phyloP scores from a whole-genome alignment of 2,113 vertebrate genomes.

The Mohoua ochrocephala region DNA sequence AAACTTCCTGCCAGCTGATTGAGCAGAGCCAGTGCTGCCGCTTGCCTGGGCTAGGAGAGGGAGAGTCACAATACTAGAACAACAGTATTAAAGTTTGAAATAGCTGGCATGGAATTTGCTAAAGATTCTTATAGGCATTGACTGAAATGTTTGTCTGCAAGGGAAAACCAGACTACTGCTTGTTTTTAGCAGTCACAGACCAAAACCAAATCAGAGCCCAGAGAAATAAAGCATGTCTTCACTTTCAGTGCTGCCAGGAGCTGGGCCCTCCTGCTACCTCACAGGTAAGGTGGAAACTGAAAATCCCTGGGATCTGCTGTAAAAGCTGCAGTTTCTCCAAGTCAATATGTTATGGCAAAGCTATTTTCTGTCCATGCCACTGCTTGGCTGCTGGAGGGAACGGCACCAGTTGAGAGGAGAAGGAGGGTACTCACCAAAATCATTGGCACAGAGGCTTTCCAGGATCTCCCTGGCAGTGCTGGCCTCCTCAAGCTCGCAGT shows the following conservation, averaged over 20 bases:
- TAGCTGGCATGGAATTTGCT: not conserved
- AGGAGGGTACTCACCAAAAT: constrained; percentile 77
- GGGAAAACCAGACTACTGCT: not conserved
- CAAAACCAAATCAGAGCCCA: not conserved
- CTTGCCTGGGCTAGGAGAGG: not conserved
- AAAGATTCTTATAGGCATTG: not conserved
- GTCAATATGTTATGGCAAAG: not conserved
- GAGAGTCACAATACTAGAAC: not conserved
- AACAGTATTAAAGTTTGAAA: not conserved
- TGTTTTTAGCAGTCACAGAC: not conserved
- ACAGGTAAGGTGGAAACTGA: not conserved
- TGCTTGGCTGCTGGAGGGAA: not conserved
- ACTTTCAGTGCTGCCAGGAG: not conserved
- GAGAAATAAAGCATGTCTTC: not conserved
- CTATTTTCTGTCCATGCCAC: not conserved
- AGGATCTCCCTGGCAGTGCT: constrained; percentile 75
- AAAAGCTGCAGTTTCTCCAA: not conserved
- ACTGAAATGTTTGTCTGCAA: not conserved
- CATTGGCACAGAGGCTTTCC: constrained; percentile 77
- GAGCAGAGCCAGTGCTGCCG: not conserved
- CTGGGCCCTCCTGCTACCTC: not conserved
- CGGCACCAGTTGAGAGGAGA: not conserved
- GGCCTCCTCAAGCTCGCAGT: constrained; percentile 81
- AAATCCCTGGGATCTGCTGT: not conserved
- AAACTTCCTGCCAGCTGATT: not conserved